Evolutionary conservation across 37 sponge, comb jelly and placozoan species (phyloP), one percentile per base, ranked within the genome.

Genomic region (Beroe forskalii): DNA sequence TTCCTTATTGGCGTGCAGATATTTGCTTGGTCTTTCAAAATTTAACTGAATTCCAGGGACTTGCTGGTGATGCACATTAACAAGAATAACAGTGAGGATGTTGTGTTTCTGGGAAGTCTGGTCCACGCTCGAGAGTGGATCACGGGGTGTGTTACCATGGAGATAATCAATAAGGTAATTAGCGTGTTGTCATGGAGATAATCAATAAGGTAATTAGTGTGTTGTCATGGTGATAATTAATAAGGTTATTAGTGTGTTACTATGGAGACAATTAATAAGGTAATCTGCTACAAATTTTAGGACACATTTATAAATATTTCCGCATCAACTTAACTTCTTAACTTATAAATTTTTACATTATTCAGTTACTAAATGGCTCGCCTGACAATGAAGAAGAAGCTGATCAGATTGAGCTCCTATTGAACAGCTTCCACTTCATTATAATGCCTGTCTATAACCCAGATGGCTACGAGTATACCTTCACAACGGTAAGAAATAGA

Each of bases 111-210:
- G 86, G 35, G n/a, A 8, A 80, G 86, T 80, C 31, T 80, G 2
- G 35, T 80, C 1, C 86, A 80, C 55, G 86, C 86, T 38, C 37
- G 86, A 25, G 86, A 80, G 86, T 80, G 86, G 86, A 48, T 80
- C 2, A 37, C 40, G 1, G 86, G 86, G 8, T 80, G 55, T n/a
- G 55, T 80, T 25, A 43, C 55, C 27, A 80, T 80, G 86, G 35
- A 80, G 38, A 80, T 80, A 41, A 80, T 80, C 1, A 32, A 80
- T 25, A 35, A 37, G 55, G 86, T 80, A 43, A 43, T 55, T 55
- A 55, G 8, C 42, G 55, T n/a, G 55, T 80, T 25, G 35, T 37
- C 27, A 80, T 80, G 86, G 35, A 80, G 38, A 80, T 80, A 41
- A 80, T 80, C 1, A 32, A 80, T 25, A 35, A 37, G 55, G 86